A percentile compares a stretch with the other conserved stretches of the same genome.
Conservation (phyloP, 1,140 invertebrate genomes). For the Brachionus paranguensis region DNA sequence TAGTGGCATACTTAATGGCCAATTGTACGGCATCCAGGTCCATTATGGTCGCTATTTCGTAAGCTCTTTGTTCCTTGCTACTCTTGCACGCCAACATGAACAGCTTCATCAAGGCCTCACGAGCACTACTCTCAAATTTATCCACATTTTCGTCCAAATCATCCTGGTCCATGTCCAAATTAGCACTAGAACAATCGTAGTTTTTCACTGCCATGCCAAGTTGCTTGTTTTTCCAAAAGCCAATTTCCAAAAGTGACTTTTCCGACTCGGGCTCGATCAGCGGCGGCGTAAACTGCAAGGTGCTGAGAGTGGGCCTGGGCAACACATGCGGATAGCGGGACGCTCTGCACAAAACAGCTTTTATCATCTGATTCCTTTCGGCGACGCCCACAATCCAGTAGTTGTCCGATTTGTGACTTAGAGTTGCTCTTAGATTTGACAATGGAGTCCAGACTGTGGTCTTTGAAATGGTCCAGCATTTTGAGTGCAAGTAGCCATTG, state of each 20-base stretch:
- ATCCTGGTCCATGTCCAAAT: slow-evolving; percentile 42
- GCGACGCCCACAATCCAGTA: slow-evolving; percentile 72
- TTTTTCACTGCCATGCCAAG: not conserved
- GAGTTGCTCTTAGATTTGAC: slow-evolving; percentile 64
- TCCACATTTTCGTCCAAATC: slow-evolving; percentile 61
- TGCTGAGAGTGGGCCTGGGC: slow-evolving; percentile 72
- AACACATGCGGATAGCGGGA: slow-evolving; percentile 74
- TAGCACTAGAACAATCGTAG: not conserved
- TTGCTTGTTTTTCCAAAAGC: slow-evolving; percentile 9
- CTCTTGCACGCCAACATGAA: slow-evolving; percentile 79
- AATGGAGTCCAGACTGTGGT: slow-evolving; percentile 70
- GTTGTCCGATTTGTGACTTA: slow-evolving; percentile 63
- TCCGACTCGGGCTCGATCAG: slow-evolving; percentile 74
- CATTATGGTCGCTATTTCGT: slow-evolving; percentile 78
- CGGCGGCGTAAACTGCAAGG: slow-evolving; percentile 64
- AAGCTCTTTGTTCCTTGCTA: slow-evolving; percentile 74
- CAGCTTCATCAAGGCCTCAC: slow-evolving; percentile 75
- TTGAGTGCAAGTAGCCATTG: slow-evolving; percentile 57
- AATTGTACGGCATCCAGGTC: slow-evolving; percentile 70
- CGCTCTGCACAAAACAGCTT: slow-evolving; percentile 79
- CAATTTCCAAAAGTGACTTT: slow-evolving; percentile 68
- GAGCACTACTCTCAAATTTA: slow-evolving; percentile 47
- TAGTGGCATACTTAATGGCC: slow-evolving; percentile 77
- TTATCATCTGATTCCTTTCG: slow-evolving; percentile 69
- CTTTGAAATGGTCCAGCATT: slow-evolving; percentile 61